These are phyloP conservation scores for Pangasius larnaudii DNA, from an alignment of 2,797 vertebrate species.

Conservation along the genomic window DNA sequence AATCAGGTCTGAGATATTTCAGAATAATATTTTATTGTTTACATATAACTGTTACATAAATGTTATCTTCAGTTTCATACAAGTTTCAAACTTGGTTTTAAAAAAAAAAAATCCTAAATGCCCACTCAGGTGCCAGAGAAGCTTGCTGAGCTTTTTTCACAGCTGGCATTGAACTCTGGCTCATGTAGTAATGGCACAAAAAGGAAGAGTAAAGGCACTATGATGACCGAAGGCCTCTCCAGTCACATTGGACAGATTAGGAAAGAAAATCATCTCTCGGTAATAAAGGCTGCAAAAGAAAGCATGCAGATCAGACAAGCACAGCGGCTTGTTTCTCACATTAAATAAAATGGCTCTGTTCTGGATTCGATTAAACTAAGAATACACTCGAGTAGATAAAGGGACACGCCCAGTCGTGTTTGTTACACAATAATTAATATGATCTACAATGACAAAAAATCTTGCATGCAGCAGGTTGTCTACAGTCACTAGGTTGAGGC, in stretches of 20 bases:
- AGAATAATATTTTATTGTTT: constrained; percentile 68
- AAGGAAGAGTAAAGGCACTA: constrained; percentile 53
- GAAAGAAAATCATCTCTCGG: constrained; percentile 53
- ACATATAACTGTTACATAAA: constrained; percentile 68
- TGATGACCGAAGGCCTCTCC: constrained; percentile 52
- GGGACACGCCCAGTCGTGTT: constrained; percentile 30
- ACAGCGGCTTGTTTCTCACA: constrained; percentile 50
- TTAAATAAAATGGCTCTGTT: constrained; percentile 64
- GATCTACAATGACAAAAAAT: constrained; percentile 58
- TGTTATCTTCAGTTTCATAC: constrained; percentile 66
- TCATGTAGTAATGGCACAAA: constrained; percentile 65
- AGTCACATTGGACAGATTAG: constrained; percentile 47
- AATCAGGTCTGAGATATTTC: constrained; percentile 12
- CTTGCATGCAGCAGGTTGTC: constrained; percentile 38
- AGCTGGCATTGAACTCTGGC: constrained; percentile 74
- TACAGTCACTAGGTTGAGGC: constrained; percentile 9
- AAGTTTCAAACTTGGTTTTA: constrained; percentile 71
- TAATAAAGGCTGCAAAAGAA: constrained; percentile 70
- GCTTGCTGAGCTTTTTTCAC: constrained; percentile 52
- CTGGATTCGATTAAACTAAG: constrained; percentile 62
- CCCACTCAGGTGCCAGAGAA: constrained; percentile 67
- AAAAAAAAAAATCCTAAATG: constrained; percentile 66
- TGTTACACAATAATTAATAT: constrained; percentile 51
- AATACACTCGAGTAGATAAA: constrained; percentile 53
- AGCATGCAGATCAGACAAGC: constrained; percentile 68